Conservation (phyloP, 2,797 vertebrate genomes). For the Allobates femoralis region DNA sequence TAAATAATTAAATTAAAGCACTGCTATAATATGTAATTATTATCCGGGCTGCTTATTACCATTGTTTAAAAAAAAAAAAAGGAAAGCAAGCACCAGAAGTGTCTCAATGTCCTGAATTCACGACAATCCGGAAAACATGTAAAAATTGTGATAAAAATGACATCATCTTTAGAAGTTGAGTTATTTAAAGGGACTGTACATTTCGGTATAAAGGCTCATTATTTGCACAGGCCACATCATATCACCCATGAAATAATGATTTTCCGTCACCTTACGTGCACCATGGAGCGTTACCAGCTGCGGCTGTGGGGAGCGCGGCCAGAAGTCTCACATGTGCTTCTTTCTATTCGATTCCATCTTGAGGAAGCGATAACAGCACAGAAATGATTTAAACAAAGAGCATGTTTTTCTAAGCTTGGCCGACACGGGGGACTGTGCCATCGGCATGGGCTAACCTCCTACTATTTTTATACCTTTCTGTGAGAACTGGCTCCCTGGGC, state of each 20-base stretch:
- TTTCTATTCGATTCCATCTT: constrained; percentile 67
- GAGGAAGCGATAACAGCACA: constrained; percentile 70
- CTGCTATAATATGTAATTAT: not conserved
- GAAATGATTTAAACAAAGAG: constrained; percentile 71
- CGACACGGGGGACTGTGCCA: constrained; percentile 69
- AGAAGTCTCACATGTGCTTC: constrained; percentile 55
- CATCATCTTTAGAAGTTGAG: not conserved
- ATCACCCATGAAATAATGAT: not conserved
- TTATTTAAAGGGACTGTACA: not conserved
- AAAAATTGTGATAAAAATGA: not conserved
- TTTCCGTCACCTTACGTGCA: not conserved
- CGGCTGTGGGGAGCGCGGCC: constrained; percentile 40
- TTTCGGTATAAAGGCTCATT: not conserved
- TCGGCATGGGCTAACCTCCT: constrained; percentile 73
- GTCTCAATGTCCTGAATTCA: not conserved
- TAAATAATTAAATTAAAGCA: not conserved
- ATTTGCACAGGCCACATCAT: not conserved
- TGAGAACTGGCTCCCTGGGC: constrained; percentile 78
- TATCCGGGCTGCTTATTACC: not conserved
- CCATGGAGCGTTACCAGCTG: not conserved
- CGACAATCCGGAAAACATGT: not conserved
- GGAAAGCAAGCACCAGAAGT: no score
- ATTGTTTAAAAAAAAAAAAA: no score
- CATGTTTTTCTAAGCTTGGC: constrained; percentile 68
- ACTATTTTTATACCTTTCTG: constrained; percentile 81